Evolutionary conservation across 2,888 invertebrate species (phyloP), one percentile per base, ranked within the genome.

Genomic region (Drosophila hamatofila): DNA sequence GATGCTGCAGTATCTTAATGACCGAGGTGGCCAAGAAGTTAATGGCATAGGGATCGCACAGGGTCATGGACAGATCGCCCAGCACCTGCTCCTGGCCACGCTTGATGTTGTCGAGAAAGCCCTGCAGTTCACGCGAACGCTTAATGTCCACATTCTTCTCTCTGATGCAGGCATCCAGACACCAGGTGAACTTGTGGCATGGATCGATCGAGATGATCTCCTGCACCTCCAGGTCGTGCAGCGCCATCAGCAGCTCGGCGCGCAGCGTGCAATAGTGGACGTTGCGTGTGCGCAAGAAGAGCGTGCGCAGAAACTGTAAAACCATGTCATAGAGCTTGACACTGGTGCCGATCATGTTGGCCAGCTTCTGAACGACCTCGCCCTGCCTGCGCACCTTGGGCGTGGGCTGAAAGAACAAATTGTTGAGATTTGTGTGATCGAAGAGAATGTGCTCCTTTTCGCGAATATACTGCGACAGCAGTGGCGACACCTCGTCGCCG

Each of bases 151-250:
- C 97, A 94, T 98, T 98, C 92, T 97, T 97, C 92, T 99, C 99
- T 78, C 99, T 94, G 64, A 99, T 98, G 91, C 99, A 99, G 21
- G 99, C 99, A 93, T 99, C 99, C 78, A 99, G 94, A 92, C 99
- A 99, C 99, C 99, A 99, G 0, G 99, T 98, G 90, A 99, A 99
- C 92, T 99, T 99, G 93, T 99, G 99, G 91, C 98, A 98, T 0
- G 98, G 98, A 93, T 99, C 99, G 25, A 98, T 97, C 30, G 97
- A 97, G 90, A 98, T 98, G 72, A 99, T 98, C 91, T 98, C 98
- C 93, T 98, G 96, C 68, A 97, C 96, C 94, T 99, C 98, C 59
- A 97, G 94, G 92, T 99, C 99, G 93, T 99, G 99, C 30, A 99
- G 93, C 0, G 98, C 98, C 99, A 99, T 99, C 21, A 93, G 59